phyloP scores from a whole-genome alignment of 2,888 invertebrate genomes.

The Hermodice carunculata region DNA sequence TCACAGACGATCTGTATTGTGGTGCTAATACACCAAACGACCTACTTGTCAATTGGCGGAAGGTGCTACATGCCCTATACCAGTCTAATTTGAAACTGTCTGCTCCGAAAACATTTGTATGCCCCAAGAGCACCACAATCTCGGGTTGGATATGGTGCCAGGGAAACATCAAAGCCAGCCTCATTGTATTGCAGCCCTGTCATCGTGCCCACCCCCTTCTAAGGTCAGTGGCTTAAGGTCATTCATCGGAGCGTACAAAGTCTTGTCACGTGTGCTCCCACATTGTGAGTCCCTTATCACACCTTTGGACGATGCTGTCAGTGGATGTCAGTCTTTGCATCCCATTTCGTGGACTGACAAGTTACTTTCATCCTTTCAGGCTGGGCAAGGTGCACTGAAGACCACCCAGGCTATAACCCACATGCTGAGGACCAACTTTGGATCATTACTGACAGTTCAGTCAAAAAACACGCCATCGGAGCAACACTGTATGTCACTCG shows the following conservation, averaged over 20 bases:
- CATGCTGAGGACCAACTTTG: slow-evolving; percentile 32
- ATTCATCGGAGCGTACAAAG: no score
- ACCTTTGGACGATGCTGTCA: not conserved
- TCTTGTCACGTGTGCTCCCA: not conserved
- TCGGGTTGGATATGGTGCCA: slow-evolving; percentile 43
- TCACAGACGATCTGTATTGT: slow-evolving; percentile 45
- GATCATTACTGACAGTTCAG: slow-evolving; percentile 37
- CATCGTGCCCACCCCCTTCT: slow-evolving; percentile 26
- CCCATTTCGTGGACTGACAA: not conserved
- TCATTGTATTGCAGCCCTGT: slow-evolving; percentile 33
- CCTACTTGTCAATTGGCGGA: slow-evolving; percentile 26
- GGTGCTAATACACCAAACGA: slow-evolving; percentile 39
- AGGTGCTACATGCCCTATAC: slow-evolving; percentile 27
- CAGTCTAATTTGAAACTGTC: slow-evolving; percentile 25
- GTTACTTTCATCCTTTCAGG: not conserved
- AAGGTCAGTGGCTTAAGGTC: slow-evolving; percentile 26
- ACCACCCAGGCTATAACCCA: slow-evolving; percentile 10
- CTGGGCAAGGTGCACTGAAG: not conserved
- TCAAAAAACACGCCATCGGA: slow-evolving; percentile 4
- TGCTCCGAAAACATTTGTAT: slow-evolving; percentile 35
- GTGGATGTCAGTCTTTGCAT: not conserved
- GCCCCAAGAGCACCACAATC: slow-evolving; percentile 26
- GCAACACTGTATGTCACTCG: not conserved
- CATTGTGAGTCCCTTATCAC: not conserved
- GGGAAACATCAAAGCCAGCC: slow-evolving; percentile 34